Evolutionary conservation across 2,888 invertebrate genomes (phyloP), one percentile per base, ranked within the genome.

Genomic region (Rotaria macrura): DNA sequence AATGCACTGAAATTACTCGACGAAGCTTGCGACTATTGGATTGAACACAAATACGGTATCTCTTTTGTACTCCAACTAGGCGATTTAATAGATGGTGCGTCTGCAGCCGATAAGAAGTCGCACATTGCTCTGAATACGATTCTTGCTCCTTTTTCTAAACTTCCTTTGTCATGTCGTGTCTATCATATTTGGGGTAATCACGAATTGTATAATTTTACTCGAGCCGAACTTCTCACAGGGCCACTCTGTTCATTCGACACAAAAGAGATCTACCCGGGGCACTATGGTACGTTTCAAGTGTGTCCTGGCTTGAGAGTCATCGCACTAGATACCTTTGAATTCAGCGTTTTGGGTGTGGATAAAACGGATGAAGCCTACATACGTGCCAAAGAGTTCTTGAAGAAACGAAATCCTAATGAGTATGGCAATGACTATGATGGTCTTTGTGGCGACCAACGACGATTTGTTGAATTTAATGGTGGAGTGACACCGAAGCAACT

Each of bases 151-250:
- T 79, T 79, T 79, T 25, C 7, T 10, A 79, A 43, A n/a, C 4
- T 2, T 14, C 25, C 10, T 23, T 4, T 10, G 14, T 43, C 40
- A n/a, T 87, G 88, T 65, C 88, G 88, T 17, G 87, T 88, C 20
- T 88, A 88, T 85, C 90, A 91, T 87, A 87, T 89, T 10, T 88
- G 90, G 87, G 91, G 91, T 54, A 91, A 91, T 87, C 91, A 91
- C 87, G 91, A 91, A 86, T 88, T 90, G n/a, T 91, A 91, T 87
- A 91, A 91, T 88, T 90, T 91, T 87, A 87, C 88, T 9, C 88
- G 89, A 20, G 85, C 88, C 79, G 87, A 88, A 83, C 87, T 90
- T 43, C n/a, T 43, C 12, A 43, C 23, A 12, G 25, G 40, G n/a
- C 25, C 79, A 25, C 43, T 79, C 43, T 79, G 79, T 43, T 79